A percentile compares a stretch with the other conserved stretches of the same genome.
phyloP scores from a whole-genome alignment of 2,797 vertebrate species.

The Spheniscus humboldti region DNA sequence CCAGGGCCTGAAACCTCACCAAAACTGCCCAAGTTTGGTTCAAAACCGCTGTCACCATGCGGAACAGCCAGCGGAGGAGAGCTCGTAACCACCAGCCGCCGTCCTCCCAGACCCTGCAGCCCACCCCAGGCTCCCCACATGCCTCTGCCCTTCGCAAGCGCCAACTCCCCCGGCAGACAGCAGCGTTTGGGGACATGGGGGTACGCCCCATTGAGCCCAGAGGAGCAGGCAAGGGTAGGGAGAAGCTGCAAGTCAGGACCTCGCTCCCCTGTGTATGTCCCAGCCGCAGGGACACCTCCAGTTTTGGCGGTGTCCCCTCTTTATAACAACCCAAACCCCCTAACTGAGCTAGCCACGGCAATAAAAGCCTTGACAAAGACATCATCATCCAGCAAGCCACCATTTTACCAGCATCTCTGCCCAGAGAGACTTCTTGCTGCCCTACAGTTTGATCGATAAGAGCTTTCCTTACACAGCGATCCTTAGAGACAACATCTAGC shows the following conservation, averaged over 20 bases:
- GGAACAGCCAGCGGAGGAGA: not conserved
- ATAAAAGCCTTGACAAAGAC: not conserved
- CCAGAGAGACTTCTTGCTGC: not conserved
- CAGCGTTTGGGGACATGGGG: fast-evolving
- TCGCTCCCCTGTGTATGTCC: fast-evolving
- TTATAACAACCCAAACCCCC: not conserved
- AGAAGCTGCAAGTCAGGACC: not conserved
- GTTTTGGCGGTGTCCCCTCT: not conserved
- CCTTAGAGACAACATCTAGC: conserved; percentile 43
- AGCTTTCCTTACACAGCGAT: conserved; percentile 14
- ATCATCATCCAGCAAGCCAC: not conserved
- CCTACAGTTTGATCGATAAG: conserved; percentile 38
- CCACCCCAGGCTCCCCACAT: fast-evolving
- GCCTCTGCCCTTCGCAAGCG: not conserved
- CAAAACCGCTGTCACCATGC: not conserved
- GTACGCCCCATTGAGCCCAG: not conserved
- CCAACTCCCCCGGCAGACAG: not conserved
- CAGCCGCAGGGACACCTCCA: not conserved
- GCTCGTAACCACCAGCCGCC: fast-evolving
- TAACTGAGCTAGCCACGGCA: fast-evolving
- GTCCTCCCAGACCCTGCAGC: fast-evolving
- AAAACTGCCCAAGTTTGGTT: not conserved
- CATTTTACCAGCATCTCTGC: not conserved
- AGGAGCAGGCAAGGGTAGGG: fast-evolving
- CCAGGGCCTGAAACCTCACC: not conserved